Percentiles rank a stretch among this genome's conserved stretches.
These are phyloP conservation scores for Metaphire vulgaris DNA, from an alignment of 1,140 invertebrate species.

Conservation along the genomic window DNA sequence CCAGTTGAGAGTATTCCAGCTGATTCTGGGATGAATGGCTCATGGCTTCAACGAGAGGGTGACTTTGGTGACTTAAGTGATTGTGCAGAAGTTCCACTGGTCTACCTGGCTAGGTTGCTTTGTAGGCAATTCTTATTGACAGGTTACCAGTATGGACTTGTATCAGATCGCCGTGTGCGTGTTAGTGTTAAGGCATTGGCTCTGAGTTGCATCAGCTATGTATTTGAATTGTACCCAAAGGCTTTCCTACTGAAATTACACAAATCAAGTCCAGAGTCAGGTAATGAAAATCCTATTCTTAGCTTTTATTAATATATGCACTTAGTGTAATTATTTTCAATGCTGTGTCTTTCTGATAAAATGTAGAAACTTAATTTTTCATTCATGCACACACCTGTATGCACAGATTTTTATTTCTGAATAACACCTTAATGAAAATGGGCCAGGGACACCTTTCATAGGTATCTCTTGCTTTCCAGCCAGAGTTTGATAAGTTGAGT, in stretches of 20 bases:
- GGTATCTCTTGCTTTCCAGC: too few relatives aligned
- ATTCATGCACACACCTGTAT: too few relatives aligned
- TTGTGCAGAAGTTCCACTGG: constrained; percentile 60
- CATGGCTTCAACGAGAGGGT: constrained; percentile 21
- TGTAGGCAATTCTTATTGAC: constrained; percentile 68
- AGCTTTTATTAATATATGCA: background rate
- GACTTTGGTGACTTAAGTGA: constrained; percentile 64
- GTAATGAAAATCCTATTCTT: too few relatives aligned
- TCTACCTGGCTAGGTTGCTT: constrained; percentile 68
- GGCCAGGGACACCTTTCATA: too few relatives aligned
- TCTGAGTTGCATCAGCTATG: constrained; percentile 64
- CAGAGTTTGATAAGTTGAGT: too few relatives aligned
- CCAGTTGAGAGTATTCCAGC: background rate
- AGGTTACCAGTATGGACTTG: constrained; percentile 58
- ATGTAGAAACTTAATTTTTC: too few relatives aligned
- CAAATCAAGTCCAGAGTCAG: constrained; percentile 19
- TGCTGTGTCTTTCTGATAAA: too few relatives aligned
- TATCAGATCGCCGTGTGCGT: constrained; percentile 63
- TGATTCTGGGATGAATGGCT: background rate
- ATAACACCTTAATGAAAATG: too few relatives aligned
- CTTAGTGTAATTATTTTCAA: background rate
- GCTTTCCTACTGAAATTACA: constrained; percentile 29
- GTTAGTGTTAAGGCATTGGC: constrained; percentile 79
- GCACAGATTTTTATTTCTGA: too few relatives aligned
- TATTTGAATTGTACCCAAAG: constrained; percentile 64